Evolutionary conservation across 2,888 invertebrate species (phyloP).

Genomic region (Hartigia nigra): DNA sequence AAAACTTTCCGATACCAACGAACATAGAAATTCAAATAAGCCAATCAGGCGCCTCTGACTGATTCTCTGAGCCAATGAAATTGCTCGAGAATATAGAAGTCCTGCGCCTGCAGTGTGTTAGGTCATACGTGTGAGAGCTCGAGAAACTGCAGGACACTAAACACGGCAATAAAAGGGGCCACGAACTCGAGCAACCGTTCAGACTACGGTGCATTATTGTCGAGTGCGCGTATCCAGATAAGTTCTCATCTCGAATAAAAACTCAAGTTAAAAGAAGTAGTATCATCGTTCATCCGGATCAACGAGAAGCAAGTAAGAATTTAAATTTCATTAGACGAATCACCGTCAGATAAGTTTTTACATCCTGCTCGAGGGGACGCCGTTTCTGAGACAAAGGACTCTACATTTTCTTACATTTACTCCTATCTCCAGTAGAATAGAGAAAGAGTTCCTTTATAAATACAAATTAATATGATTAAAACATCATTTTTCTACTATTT

Average conservation of each 20-base stretch:
- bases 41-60: slow-evolving; percentile 17
- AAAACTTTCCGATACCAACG: background rate
- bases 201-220: slow-evolving; percentile 37
- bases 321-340: background rate
- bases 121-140: slow-evolving; percentile 18
- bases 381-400: background rate
- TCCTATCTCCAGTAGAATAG: background rate
- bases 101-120: slow-evolving; percentile 12
- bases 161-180: slow-evolving; percentile 51
- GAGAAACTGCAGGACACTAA: slow-evolving; percentile 20
- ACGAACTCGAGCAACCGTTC: slow-evolving; percentile 39
- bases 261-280: background rate
- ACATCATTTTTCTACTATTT: background rate
- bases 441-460: background rate
- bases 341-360: background rate
- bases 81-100: slow-evolving; percentile 3
- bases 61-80: slow-evolving; percentile 4
- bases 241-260: background rate
- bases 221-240: slow-evolving; percentile 11
- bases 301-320: background rate
- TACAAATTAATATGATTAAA: background rate
- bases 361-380: background rate
- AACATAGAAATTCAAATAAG: slow-evolving; percentile 22
- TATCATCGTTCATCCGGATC: background rate
- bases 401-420: background rate